Conservation (phyloP, 2,888 invertebrate genomes). For the Conus canariensis region DNA sequence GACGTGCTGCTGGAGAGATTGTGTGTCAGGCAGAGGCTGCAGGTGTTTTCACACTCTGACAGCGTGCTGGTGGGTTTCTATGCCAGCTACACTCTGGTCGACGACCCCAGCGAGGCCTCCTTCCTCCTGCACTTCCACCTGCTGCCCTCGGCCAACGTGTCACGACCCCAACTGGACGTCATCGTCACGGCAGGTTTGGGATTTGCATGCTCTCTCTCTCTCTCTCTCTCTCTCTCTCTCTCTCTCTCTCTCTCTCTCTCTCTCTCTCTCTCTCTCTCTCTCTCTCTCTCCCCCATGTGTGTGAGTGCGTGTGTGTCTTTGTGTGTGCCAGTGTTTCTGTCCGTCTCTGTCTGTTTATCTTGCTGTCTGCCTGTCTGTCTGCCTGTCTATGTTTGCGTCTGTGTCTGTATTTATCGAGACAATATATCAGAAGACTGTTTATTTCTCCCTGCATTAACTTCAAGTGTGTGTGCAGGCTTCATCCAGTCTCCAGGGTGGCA, state of each 20-base stretch:
- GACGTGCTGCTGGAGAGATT: neutral
- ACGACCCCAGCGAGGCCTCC: neutral
- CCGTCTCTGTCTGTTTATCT: neutral
- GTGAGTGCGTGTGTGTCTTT: neutral
- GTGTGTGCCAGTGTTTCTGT: neutral
- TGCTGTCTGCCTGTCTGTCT: neutral
- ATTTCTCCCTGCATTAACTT: neutral
- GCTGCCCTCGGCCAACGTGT: neutral
- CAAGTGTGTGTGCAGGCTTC: neutral
- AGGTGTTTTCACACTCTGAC: neutral
- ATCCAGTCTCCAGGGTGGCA: slow-evolving; percentile 24
- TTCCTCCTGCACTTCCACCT: neutral
- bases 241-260: slow-evolving; percentile 10
- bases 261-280: neutral
- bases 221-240: neutral
- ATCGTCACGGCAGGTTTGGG: neutral
- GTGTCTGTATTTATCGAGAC: no score
- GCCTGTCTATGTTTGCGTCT: neutral
- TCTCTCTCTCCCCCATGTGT: neutral
- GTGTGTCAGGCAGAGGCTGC: neutral
- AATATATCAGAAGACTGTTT: neutral
- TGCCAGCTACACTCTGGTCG: neutral
- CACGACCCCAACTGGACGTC: neutral
- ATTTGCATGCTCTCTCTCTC: no score
- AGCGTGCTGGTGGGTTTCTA: neutral